A percentile compares a stretch with the other conserved stretches of the same genome.
Conservation (phyloP, 1,140 invertebrate species). For the Acromyrmex heyeri region DNA sequence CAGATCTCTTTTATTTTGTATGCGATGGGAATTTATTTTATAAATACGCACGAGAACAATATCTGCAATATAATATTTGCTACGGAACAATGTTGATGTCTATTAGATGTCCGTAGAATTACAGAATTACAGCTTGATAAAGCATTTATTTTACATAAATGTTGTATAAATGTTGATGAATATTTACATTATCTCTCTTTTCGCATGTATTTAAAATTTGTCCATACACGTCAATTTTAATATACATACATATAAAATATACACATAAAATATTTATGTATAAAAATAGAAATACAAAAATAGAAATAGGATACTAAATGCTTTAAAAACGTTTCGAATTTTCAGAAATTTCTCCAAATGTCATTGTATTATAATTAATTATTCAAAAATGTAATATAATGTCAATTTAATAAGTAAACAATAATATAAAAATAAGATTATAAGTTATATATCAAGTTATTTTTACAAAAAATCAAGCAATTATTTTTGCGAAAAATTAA, state of each 20-base stretch:
- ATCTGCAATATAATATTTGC: not conserved
- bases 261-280: not conserved
- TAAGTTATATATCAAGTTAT: too few species aligned
- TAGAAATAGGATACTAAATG: not conserved
- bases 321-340: not conserved
- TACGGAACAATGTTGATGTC: not conserved
- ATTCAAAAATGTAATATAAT: not conserved
- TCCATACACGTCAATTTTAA: not conserved
- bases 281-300: not conserved
- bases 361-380: not conserved
- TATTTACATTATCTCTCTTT: not conserved
- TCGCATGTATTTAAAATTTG: not conserved
- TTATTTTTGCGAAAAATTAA: too few species aligned
- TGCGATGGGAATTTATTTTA: not conserved
- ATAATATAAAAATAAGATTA: too few species aligned
- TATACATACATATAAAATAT: not conserved
- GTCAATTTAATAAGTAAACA: not conserved
- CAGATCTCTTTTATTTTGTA: not conserved
- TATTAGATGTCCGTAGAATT: not conserved
- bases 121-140: not conserved
- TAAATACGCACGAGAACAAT: not conserved
- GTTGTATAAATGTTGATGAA: not conserved
- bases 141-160: not conserved
- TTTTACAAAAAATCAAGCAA: too few species aligned
- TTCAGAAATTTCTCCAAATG: not conserved